Percentiles rank a stretch among this genome's conserved stretches.
phyloP scores from a whole-genome alignment of 1,140 invertebrate species.

The Zaprionus davidi region DNA sequence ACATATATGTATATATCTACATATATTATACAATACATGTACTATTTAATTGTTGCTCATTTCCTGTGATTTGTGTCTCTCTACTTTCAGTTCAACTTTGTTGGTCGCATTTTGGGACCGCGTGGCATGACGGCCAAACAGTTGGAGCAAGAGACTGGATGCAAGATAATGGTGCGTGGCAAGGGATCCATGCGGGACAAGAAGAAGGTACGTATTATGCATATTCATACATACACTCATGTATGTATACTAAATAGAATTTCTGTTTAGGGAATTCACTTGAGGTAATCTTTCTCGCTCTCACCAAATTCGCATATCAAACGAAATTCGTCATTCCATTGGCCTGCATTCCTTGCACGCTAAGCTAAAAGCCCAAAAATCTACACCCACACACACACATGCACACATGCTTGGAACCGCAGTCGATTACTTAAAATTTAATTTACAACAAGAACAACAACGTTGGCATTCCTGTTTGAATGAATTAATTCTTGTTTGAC shows the following conservation, averaged over 20 bases:
- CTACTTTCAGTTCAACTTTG: conserved; percentile 99
- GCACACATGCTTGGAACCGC: not conserved
- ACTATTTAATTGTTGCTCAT: conserved; percentile 65
- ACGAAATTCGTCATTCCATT: conserved; percentile 17
- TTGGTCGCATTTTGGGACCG: conserved; percentile 99
- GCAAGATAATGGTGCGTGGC: conserved; percentile 99
- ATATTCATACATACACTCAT: not conserved
- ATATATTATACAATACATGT: conserved; percentile 30
- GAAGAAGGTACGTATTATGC: conserved; percentile 93
- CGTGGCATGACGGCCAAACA: conserved; percentile 99
- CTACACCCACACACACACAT: not conserved
- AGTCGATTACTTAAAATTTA: conserved; percentile 12
- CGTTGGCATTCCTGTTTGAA: not conserved
- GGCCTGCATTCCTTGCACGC: conserved; percentile 27
- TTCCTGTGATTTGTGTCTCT: conserved; percentile 83
- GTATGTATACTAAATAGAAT: not conserved
- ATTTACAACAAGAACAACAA: conserved; percentile 6
- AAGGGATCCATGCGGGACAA: conserved; percentile 99
- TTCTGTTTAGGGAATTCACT: not conserved
- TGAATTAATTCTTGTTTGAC: conserved; percentile 57
- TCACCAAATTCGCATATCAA: conserved; percentile 20
- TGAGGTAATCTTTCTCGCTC: not conserved
- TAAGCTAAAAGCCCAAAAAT: conserved; percentile 30
- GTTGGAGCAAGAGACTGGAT: conserved; percentile 99
- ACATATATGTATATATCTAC: not conserved